Base-by-base conservation (phyloP, 2,113 vertebrate genomes). In the Phasianus colchicus region DNA sequence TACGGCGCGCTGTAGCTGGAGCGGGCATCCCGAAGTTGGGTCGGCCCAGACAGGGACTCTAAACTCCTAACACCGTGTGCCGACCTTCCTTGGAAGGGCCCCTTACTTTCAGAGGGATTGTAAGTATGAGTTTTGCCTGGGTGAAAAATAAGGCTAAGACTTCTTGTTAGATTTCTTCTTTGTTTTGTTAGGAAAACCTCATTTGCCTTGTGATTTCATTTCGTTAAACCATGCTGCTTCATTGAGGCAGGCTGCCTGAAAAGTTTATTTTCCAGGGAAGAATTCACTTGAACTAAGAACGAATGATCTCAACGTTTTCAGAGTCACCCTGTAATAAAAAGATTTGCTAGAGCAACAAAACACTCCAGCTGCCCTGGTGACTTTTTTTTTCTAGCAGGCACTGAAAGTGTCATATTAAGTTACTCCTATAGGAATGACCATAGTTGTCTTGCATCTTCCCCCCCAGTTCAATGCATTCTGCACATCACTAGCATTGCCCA, bases 11-110 rank as follows among this genome's bases (percentile, higher is more conserved):
- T 89, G 70, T 34, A 80, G 67, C 65, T 50, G 20, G n/a, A 73
- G 11, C 27, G 4, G 25, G 6, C 54, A 10, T 3, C 55, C 47
- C 66, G 0, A 1, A 21, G 18, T 18, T 7, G 1, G 1, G 13
- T 13, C 32, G 1, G 1, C 48, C 9, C 32, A 27, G 1, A 36
- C n/a, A 14, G 22, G 17, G 27, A 50, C 14, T 36, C n/a, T 54
- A 10, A 61, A 42, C 40, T 36, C 17, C 9, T n/a, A 45, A 25
- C 17, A 47, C 16, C 52, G 27, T 27, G 7, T 1, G 6, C 18
- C 13, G 1, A 18, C 13, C 43, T 77, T 78, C 34, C 55, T 38
- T 48, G 54, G 4, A 47, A 73, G 18, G 47, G 58, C 43, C 38
- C 60, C 3, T 7, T 32, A 7, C 40, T 40, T 14, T 15, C n/a